Evolutionary conservation across 2,113 vertebrate species (phyloP), one percentile per base, ranked within the genome.

Genomic region (Pan troglodytes): DNA sequence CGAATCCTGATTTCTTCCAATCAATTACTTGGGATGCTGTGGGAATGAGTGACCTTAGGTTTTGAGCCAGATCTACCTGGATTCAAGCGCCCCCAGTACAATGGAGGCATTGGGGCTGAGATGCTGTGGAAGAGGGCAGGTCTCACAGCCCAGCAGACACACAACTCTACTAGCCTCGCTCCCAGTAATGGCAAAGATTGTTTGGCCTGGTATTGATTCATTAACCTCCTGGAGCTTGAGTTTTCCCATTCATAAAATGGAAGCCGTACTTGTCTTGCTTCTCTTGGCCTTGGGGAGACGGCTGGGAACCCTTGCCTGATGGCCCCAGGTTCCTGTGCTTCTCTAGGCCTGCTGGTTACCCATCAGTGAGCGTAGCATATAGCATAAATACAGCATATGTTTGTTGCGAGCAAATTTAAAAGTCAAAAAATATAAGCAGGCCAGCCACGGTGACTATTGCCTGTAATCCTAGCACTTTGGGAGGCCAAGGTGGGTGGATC

Each of bases 261-360:
- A 18, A 23, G 8, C 13, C 8, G 25, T 16, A 2, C 43, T 32
- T 10, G 17, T 3, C 75, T 35, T 4, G 32, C 48, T 32, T 16
- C 35, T 16, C 76, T 57, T 7, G 81, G 43, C 57, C 59, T n/a
- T 4, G 18, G 16, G 7, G 72, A 38, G 50, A 23, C 12, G 43
- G n/a, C 8, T 1, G 2, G 13, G 40, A 48, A 40, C 35, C 23
- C 13, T 73, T 48, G 4, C 16, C 57, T 0, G 0, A 22, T 1
- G 43, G 32, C 35, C 48, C 12, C 25, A 27, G 32, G 38, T 12
- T 6, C 17, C 90, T 22, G 4, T 18, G 38, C 48, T 35, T 12
- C 27, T 50, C 6, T 4, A 35, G 13, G 43, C 17, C 73, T 30
- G 55, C n/a, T 0, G 3, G 38, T 12, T 23, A 38, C 32, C 50